Base-by-base conservation (phyloP, 1,140 invertebrate species). In the Oreohelix idahoensis region DNA sequence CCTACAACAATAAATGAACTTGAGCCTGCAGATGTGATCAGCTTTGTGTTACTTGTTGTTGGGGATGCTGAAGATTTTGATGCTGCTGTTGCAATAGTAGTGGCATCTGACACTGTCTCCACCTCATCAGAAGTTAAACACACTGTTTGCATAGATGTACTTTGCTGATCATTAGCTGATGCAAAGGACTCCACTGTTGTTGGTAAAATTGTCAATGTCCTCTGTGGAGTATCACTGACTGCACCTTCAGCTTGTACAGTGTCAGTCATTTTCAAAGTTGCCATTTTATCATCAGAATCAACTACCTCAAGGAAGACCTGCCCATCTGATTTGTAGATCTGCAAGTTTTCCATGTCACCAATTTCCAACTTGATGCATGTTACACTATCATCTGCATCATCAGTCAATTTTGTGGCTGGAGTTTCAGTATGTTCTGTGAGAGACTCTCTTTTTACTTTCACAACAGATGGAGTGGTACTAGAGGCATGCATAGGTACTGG, bases 231-330 rank as follows among this genome's bases (percentile, higher is more conserved):
- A 23, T 70, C 69, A 13, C 2, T 17, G 29, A 36, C 4, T 35
- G 23, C 15, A 70, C 11, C 32, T 35, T 70, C 32, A 35, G 36
- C 38, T 15, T 20, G 1, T 1, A 20, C 13, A 15, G 38, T 11
- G 17, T 75, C 42, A 13, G 15, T 8, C 1, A 45, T 17, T 39
- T 75, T 75, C 73, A 75, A 49, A 32, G 38, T 75, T 15, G 15
- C 5, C 5, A 15, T 15, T 49, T 75, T 75, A 20, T 78, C 76
- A 32, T 39, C 49, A 13, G 76, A 53, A 23, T 1, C 49, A 13
- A 78, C 76, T 10, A 78, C 76, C 10, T 78, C 49, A 63, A 58
- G 58, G 10, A 11, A 29, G 10, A 79, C 17, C 39, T 79, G 78
- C 8, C 78, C 78, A 70, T 79, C 78, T 20, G 32, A 5, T 32